Evolutionary conservation across 64 coral and sea anemone genomes (phyloP).

Genomic region (Montipora efflorescens): DNA sequence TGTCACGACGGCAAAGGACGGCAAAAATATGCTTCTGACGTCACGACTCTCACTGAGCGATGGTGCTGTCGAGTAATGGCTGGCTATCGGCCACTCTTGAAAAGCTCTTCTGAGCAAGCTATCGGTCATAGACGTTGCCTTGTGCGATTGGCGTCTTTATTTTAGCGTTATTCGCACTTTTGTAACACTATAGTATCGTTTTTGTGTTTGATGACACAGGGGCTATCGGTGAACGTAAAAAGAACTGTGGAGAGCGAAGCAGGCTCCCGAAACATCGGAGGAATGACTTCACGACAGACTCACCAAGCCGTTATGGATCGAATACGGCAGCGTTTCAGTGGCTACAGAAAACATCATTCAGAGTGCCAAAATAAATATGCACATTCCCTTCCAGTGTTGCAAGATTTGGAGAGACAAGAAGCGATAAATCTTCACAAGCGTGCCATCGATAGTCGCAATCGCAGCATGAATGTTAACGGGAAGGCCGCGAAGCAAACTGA

Average conservation of each 20-base stretch:
- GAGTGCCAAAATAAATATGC: slow-evolving; percentile 82
- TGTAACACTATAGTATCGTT: not conserved
- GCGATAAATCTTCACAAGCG: slow-evolving; percentile 75
- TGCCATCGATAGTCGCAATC: slow-evolving; percentile 72
- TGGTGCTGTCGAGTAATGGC: slow-evolving; percentile 30
- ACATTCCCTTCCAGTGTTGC: slow-evolving; percentile 55
- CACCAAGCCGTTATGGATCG: slow-evolving; percentile 80
- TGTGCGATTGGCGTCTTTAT: not conserved
- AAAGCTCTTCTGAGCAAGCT: slow-evolving; percentile 9
- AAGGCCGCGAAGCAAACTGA: slow-evolving; percentile 88
- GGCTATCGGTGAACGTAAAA: not conserved
- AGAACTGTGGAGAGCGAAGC: slow-evolving; percentile 13
- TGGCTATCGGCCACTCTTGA: slow-evolving; percentile 8
- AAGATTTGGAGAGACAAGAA: slow-evolving; percentile 80
- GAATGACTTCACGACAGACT: slow-evolving; percentile 67
- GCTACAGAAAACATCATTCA: slow-evolving; percentile 76
- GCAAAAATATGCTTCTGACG: slow-evolving; percentile 19
- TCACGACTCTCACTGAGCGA: slow-evolving; percentile 9
- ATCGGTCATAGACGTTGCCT: not conserved
- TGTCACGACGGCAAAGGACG: not conserved
- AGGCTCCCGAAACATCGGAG: slow-evolving; percentile 47
- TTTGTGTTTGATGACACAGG: not conserved
- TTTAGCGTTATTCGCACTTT: not conserved
- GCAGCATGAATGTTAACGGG: slow-evolving; percentile 70
- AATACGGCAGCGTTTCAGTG: slow-evolving; percentile 77